A percentile compares a stretch with the other conserved stretches of the same genome.
Conservation (phyloP, 2,113 vertebrate genomes). For the Eulemur rufifrons region DNA sequence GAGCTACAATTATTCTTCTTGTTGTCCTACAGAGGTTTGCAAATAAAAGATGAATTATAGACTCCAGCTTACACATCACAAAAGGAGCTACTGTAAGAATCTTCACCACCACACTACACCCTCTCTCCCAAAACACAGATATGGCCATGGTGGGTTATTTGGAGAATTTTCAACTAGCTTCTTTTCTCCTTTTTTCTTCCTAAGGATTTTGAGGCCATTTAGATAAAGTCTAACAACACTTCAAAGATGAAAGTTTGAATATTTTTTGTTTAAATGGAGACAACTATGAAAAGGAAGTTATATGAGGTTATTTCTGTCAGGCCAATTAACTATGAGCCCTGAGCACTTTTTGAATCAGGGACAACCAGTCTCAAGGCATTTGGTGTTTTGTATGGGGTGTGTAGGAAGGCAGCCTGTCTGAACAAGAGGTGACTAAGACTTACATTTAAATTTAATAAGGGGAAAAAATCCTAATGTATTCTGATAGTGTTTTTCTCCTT, state of each 20-base stretch:
- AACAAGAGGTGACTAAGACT: background rate
- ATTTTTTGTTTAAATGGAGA: constrained; percentile 4
- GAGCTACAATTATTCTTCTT: background rate
- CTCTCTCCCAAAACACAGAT: background rate
- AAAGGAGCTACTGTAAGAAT: background rate
- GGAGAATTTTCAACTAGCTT: constrained; percentile 76
- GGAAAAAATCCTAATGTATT: background rate
- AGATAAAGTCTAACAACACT: constrained; percentile 72
- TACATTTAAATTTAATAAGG: constrained; percentile 10
- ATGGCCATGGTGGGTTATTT: constrained; percentile 67
- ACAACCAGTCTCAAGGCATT: background rate
- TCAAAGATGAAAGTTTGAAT: constrained; percentile 58
- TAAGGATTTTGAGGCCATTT: constrained; percentile 77
- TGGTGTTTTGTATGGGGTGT: background rate
- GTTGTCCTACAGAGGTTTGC: background rate
- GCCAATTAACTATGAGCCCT: background rate
- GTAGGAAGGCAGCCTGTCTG: background rate
- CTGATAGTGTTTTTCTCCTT: background rate
- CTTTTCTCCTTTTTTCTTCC: constrained; percentile 71
- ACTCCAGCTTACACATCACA: background rate
- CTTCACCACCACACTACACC: background rate
- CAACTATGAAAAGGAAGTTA: constrained; percentile 35
- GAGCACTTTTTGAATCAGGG: background rate
- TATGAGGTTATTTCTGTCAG: constrained; percentile 12
- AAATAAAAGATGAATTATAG: background rate